These are phyloP conservation scores for Rhodinocichla rosea DNA, from an alignment of 2,113 vertebrate species.

Conservation along the genomic window DNA sequence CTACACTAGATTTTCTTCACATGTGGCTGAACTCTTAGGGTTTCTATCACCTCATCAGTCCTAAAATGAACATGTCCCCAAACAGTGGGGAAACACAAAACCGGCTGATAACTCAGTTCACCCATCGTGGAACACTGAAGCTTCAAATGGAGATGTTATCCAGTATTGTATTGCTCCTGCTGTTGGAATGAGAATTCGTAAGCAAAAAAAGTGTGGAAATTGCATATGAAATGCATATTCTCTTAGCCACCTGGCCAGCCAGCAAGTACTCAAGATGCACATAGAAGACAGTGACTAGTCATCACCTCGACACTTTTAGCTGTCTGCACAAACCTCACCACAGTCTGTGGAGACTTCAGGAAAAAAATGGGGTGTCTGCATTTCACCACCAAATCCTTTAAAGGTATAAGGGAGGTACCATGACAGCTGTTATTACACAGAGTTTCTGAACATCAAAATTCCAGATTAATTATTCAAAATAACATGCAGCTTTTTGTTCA, in stretches of 20 bases:
- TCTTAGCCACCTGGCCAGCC: not conserved
- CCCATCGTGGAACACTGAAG: not conserved
- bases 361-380: not conserved
- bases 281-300: not conserved
- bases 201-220: not conserved
- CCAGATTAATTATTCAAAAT: not conserved
- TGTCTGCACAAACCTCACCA: not conserved
- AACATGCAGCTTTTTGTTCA: not conserved
- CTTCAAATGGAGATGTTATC: not conserved
- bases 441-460: not conserved
- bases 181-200: not conserved
- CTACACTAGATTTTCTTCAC: not conserved
- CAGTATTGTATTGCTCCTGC: not conserved
- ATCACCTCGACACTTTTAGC: not conserved
- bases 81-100: not conserved
- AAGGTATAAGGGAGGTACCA: not conserved
- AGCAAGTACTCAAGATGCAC: not conserved
- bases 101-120: not conserved
- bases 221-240: not conserved
- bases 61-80: not conserved
- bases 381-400: not conserved
- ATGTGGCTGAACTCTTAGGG: accelerated
- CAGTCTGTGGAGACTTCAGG: not conserved
- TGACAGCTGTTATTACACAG: not conserved
- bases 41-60: not conserved